A percentile compares a stretch with the other conserved stretches of the same genome.
These are phyloP conservation scores for Sinonovacula constricta DNA, from an alignment of 1,140 invertebrate genomes.

Conservation along the genomic window DNA sequence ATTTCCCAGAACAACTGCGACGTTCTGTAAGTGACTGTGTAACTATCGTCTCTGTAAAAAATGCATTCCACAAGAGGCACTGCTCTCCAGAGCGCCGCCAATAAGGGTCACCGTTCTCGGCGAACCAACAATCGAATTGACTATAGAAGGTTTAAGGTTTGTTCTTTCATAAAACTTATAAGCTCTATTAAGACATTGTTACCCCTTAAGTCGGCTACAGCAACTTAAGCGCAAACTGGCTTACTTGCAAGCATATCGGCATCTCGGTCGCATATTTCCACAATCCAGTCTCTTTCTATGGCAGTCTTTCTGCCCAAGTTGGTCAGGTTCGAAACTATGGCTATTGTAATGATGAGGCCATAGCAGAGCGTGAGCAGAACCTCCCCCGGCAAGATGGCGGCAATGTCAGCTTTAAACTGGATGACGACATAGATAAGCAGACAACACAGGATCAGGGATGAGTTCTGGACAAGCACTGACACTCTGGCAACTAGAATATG, in stretches of 20 bases:
- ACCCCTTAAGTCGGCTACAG: no score
- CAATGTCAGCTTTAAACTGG: slow-evolving; percentile 20
- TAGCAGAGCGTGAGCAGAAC: slow-evolving; percentile 47
- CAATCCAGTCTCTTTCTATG: slow-evolving; percentile 81
- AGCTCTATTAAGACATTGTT: no score
- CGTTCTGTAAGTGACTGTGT: no score
- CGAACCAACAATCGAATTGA: no score
- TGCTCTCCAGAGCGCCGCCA: no score
- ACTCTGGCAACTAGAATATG: slow-evolving; percentile 58
- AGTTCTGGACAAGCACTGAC: slow-evolving; percentile 56
- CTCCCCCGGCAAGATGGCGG: slow-evolving; percentile 16
- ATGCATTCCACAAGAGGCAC: no score
- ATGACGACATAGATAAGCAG: slow-evolving; percentile 36
- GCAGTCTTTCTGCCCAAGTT: slow-evolving; percentile 78
- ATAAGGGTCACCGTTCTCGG: no score
- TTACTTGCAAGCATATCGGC: slow-evolving; percentile 60
- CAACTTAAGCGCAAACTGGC: no score
- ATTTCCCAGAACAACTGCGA: no score
- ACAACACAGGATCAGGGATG: slow-evolving; percentile 49
- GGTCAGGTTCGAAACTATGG: slow-evolving; percentile 66
- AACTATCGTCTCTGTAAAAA: no score
- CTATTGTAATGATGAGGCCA: slow-evolving; percentile 61
- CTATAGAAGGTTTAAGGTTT: no score
- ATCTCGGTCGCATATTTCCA: slow-evolving; percentile 72
- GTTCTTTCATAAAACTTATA: no score